Base-by-base conservation (phyloP, 2,797 vertebrate species). In the Sylvia borin region DNA sequence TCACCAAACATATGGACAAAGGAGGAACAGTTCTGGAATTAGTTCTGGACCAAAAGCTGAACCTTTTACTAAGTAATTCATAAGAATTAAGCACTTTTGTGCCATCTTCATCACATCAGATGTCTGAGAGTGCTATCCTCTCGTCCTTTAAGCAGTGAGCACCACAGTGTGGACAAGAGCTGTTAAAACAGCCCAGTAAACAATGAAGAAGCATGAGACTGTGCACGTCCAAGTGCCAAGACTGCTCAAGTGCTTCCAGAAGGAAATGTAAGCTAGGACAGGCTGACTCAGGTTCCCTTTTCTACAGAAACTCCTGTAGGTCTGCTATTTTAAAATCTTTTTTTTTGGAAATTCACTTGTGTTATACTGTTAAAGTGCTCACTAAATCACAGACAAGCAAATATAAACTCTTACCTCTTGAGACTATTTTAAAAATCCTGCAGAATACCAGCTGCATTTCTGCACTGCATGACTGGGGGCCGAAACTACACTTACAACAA, bases 401-500 rank as follows among this genome's bases (percentile, higher is more conserved):
- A 36, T 51, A 62, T 25, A 47, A 85, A 76, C 36, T 64, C 53
- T 50, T 50, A 14, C 24, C 43, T 38, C 26, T 32, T 34, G 6
- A 78, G 13, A 78, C 5, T n/a, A 29, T 38, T 82, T 83, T 67
- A 20, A 67, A 77, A 83, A 55, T 70, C 67, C 15, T 53, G 54
- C 26, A 48, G 29, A 78, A 66, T 32, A 64, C 9, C 13, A 85
- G 27, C 18, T 64, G 22, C 27, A 34, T n/a, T 77, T 87, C 64
- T 85, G 50, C 11, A 42, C 47, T 31, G 21, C 0, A 0, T 16
- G 77, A 68, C n/a, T 48, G 0, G 0, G 11, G 31, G 36, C 21
- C 36, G 51, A 5, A 55, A 53, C 21, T 4, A 34, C 0, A 1
- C 10, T 51, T 45, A 36, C 3, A 45, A 34, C 0, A 5, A 58